Evolutionary conservation across 2,113 vertebrate species (phyloP), one percentile per base, ranked within the genome.

Genomic region (Cyanoramphus novaezelandiae): DNA sequence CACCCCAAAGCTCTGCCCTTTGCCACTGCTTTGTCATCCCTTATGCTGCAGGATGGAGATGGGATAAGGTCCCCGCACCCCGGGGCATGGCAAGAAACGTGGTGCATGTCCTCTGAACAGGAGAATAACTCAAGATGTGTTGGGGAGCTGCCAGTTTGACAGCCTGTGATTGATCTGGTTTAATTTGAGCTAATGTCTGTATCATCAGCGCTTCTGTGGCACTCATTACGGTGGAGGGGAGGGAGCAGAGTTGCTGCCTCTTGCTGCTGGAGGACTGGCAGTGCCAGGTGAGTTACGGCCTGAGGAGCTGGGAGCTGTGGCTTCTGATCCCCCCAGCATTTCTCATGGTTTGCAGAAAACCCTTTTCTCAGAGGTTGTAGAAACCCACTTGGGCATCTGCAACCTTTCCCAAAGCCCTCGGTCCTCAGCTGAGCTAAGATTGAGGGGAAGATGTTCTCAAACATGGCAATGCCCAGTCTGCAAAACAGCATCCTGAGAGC

Each of bases 201-300:
- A 15, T 68, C 87, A 62, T 31, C 1, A 1, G 27, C 0, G 0
- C 12, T 71, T 75, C 80, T 19, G 60, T 88, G 90, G 50, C 2
- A 0, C 39, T 83, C 1, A 0, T 3, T 65, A 55, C 37, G n/a
- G 77, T 0, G 0, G 39, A 43, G 65, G 28, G n/a, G 25, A 74
- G 39, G 50, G 72, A 84, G 55, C 1, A 0, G 80, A 60, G 83
- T 27, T 78, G 46, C 72, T 86, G 95, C 81, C 84, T 86, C 69
- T 86, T 11, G 16, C 78, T 79, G 75, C 76, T 50, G 91, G 72
- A 62, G 82, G 44, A 11, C 47, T 60, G 64, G 16, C 7, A 29
- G 47, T 20, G 25, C 44, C 0, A 1, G 39, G 33, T 27, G 63
- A 57, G 63, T 74, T 92, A 39, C 57, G 71, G 44, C 16, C 3